phyloP scores from a whole-genome alignment of 2,797 vertebrate species.

The Melanogrammus aeglefinus region DNA sequence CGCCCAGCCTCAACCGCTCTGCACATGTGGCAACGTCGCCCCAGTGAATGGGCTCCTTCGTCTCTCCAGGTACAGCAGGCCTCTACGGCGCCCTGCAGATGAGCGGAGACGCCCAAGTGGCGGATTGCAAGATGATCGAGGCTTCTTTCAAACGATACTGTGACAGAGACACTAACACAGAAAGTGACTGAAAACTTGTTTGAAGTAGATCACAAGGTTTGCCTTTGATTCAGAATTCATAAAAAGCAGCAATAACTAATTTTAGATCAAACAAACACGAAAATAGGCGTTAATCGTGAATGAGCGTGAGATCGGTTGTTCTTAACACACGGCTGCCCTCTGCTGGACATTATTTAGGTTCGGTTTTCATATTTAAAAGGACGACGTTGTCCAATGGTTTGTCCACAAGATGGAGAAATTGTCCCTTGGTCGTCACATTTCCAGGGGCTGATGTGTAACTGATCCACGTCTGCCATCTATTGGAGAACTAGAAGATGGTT shows the following conservation, averaged over 20 bases:
- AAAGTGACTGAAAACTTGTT: too few relatives aligned
- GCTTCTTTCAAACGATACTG: too few relatives aligned
- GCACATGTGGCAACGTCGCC: slow-evolving; percentile 23
- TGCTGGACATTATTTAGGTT: slow-evolving; percentile 45
- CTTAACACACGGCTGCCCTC: slow-evolving; percentile 53
- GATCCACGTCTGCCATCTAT: slow-evolving; percentile 40
- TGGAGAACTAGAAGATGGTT: slow-evolving; percentile 20
- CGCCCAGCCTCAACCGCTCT: slow-evolving; percentile 14
- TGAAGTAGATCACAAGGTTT: too few relatives aligned
- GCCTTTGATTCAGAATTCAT: too few relatives aligned
- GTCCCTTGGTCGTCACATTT: slow-evolving; percentile 15
- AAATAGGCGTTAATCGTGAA: too few relatives aligned
- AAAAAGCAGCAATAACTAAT: too few relatives aligned
- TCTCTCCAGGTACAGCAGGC: too few relatives aligned
- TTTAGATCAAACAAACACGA: too few relatives aligned
- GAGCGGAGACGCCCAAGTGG: too few relatives aligned
- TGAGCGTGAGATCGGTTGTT: background rate
- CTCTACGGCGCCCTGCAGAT: too few relatives aligned
- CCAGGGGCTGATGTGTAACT: slow-evolving; percentile 3
- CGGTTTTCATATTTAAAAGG: background rate
- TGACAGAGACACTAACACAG: too few relatives aligned
- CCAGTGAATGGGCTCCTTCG: slow-evolving; percentile 35
- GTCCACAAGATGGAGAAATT: slow-evolving; percentile 61
- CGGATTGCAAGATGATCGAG: too few relatives aligned
- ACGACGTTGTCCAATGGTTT: background rate